A percentile compares a stretch with the other conserved stretches of the same genome.
Evolutionary conservation across 2,888 invertebrate species (phyloP).

Genomic region (Cephus nigrinus): DNA sequence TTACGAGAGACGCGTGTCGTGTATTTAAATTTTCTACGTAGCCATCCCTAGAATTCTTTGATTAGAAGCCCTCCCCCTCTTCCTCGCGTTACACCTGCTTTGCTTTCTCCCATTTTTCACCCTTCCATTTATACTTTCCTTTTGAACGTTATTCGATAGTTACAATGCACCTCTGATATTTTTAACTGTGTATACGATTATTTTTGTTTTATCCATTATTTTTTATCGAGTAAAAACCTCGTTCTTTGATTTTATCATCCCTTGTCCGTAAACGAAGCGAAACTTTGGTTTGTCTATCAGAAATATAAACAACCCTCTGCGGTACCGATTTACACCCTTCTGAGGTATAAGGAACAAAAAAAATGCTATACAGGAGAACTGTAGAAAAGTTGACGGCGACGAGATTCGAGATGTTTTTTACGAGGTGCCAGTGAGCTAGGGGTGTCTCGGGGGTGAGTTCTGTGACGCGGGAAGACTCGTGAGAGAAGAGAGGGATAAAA

Average conservation of each 20-base stretch:
- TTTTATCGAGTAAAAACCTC: neutral
- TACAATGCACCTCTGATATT: neutral
- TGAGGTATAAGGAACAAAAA: neutral
- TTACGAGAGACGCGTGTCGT: constrained; percentile 59
- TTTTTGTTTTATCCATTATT: neutral
- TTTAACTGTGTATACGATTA: neutral
- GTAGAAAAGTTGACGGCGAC: neutral
- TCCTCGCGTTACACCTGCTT: neutral
- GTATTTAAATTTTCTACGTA: constrained; percentile 60
- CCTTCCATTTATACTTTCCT: neutral
- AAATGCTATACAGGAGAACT: neutral
- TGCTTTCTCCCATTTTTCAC: neutral
- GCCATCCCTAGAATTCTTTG: constrained; percentile 57
- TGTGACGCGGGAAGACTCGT: neutral
- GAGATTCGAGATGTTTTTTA: constrained; percentile 7
- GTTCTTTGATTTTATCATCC: neutral
- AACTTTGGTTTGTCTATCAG: neutral
- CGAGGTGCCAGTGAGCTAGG: neutral
- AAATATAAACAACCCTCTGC: neutral
- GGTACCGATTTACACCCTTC: neutral
- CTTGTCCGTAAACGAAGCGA: neutral
- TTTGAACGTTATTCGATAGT: neutral
- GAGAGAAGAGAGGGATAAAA: neutral
- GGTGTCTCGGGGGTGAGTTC: constrained; percentile 25
- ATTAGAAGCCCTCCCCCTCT: constrained; percentile 50